A percentile compares a stretch with the other conserved stretches of the same genome.
These are phyloP conservation scores for Ferrisia virgata DNA, from an alignment of 2,888 invertebrate species.

Conservation along the genomic window DNA sequence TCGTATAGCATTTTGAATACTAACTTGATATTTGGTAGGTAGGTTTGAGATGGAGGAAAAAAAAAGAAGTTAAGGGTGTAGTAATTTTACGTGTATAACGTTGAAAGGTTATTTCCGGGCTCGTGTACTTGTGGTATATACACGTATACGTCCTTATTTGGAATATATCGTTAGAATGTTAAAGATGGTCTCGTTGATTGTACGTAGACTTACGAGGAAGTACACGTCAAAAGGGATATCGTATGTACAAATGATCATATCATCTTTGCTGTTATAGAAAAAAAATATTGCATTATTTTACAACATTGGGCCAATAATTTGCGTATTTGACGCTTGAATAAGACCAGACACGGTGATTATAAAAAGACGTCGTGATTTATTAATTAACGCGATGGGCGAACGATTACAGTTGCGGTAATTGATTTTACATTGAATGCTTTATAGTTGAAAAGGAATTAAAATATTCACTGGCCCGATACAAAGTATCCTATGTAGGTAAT, in stretches of 20 bases:
- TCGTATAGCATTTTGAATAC: background rate
- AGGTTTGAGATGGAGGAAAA: too few species aligned
- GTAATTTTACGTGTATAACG: background rate
- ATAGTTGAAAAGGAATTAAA: background rate
- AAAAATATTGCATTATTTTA: too few species aligned
- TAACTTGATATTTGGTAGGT: background rate
- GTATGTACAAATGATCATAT: background rate
- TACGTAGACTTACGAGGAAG: background rate
- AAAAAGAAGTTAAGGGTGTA: background rate
- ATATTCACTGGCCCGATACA: background rate
- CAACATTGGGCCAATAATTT: background rate
- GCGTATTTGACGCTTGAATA: background rate
- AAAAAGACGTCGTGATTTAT: background rate
- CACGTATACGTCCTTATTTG: background rate
- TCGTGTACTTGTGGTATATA: background rate
- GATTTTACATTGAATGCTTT: slow-evolving; percentile 8
- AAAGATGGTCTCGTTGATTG: background rate
- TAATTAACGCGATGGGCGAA: background rate
- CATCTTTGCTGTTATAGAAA: too few species aligned
- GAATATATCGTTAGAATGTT: background rate
- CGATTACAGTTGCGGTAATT: background rate
- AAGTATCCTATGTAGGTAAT: too few species aligned
- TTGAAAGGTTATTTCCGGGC: background rate
- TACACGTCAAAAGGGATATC: background rate
- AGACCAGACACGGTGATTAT: background rate